Conservation (phyloP, 2,888 invertebrate genomes). For the Cyclophora albipunctata region DNA sequence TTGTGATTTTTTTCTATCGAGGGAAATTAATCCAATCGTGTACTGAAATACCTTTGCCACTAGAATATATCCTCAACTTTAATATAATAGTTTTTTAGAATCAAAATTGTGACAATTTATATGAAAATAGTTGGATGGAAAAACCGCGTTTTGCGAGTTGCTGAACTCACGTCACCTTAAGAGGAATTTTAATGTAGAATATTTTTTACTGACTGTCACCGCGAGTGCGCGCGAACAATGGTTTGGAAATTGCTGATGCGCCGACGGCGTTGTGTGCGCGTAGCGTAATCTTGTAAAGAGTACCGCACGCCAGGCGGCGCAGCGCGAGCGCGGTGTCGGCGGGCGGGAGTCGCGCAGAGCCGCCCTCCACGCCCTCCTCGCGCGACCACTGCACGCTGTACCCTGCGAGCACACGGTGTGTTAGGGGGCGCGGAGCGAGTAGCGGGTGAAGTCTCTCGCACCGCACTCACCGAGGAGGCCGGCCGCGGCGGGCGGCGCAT, state of each 20-base stretch:
- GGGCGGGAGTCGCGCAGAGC: constrained; percentile 43
- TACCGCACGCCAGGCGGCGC: constrained; percentile 81
- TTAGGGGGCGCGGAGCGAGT: background rate
- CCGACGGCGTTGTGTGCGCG: constrained; percentile 82
- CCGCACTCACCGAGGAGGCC: constrained; percentile 30
- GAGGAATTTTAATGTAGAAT: too few relatives aligned
- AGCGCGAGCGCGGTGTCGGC: constrained; percentile 63
- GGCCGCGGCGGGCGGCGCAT: constrained; percentile 49
- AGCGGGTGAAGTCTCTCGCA: background rate
- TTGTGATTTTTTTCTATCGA: too few relatives aligned
- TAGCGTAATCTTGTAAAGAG: constrained; percentile 79
- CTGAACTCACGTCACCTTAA: too few relatives aligned
- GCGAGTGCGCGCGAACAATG: constrained; percentile 70
- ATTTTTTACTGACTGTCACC: constrained; percentile 50
- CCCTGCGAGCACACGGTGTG: constrained; percentile 21
- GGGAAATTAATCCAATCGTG: too few relatives aligned
- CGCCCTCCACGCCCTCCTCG: constrained; percentile 71
- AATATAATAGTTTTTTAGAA: too few relatives aligned
- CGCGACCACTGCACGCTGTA: constrained; percentile 55
- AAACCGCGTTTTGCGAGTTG: too few relatives aligned
- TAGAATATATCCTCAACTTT: too few relatives aligned
- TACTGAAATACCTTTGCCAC: too few relatives aligned
- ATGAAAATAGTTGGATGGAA: too few relatives aligned
- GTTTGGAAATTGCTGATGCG: constrained; percentile 76
- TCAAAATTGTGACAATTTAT: too few relatives aligned